Base-by-base conservation (phyloP, 1,140 invertebrate species). In the Drosophila lini region DNA sequence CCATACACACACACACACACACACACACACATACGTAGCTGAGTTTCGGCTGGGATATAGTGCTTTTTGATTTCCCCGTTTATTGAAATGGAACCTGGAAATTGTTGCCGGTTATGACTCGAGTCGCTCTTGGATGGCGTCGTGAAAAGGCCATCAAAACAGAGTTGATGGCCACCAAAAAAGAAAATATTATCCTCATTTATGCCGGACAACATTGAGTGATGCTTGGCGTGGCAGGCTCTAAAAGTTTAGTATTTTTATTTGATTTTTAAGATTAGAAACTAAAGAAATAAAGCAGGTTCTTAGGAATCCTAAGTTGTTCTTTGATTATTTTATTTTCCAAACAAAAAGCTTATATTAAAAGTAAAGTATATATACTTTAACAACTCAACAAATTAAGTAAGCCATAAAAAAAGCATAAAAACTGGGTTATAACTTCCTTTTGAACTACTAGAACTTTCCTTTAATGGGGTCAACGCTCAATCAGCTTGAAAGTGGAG, bases 71-170 rank as follows among this genome's bases (percentile, higher is more conserved):
- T 67, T 69, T 67, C 38, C 41, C 16, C 65, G 47, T 67, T 69
- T 67, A 69, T 69, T 69, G 62, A 69, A 69, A 67, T 42, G 62
- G 62, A 55, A 67, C 47, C 47, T 42, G 36, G 47, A 69, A 67
- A 67, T 55, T 47, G 64, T 42, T 19, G 28, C 48, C 45, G 34
- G 61, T 52, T 28, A 41, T 40, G 65, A 67, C 61, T 68, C 58
- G 10, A 52, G 47, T 32, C 36, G n/a, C 65, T 65, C 45, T 34
- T 38, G 48, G 61, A 67, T 69, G 61, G 25, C 38, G 38, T 52
- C 47, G 32, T 69, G 52, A 69, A 69, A 67, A 44, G 47, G 19
- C 19, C 65, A 67, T 69, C 38, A 69, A 69, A 67, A 13, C 32
- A 6, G 13, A 68, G 31, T 53, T 67, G 64, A 67, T 68, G 65